Evolutionary conservation across 2,888 invertebrate genomes (phyloP).

Genomic region (Rhorus exstirpatorius): DNA sequence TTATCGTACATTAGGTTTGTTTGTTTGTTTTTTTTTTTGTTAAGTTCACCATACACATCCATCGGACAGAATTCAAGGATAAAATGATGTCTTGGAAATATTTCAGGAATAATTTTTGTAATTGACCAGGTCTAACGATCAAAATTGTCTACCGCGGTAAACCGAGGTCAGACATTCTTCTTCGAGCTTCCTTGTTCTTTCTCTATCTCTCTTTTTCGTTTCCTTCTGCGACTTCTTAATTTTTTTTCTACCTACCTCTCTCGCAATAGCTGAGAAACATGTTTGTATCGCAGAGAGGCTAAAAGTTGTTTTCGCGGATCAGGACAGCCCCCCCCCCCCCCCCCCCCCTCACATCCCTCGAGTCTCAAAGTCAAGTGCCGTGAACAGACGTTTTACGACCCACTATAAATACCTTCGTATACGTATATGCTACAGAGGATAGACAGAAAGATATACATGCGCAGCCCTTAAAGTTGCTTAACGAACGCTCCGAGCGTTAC

Average conservation of each 20-base stretch:
- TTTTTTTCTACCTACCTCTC: slow-evolving; percentile 4
- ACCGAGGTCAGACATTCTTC: slow-evolving; percentile 16
- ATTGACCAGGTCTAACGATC: too few species aligned
- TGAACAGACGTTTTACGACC: slow-evolving; percentile 72
- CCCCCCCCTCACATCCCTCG: slow-evolving; percentile 5
- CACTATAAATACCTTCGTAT: slow-evolving; percentile 70
- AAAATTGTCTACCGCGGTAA: too few species aligned
- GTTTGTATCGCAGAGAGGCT: slow-evolving; percentile 23
- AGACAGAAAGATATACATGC: slow-evolving; percentile 12
- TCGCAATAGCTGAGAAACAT: slow-evolving; percentile 6
- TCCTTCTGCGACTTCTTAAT: slow-evolving; percentile 6
- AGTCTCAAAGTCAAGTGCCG: slow-evolving; percentile 69
- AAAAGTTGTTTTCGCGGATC: slow-evolving; percentile 46
- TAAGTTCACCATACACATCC: too few species aligned
- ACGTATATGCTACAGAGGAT: slow-evolving; percentile 45
- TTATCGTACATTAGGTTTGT: background rate
- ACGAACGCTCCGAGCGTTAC: slow-evolving; percentile 65
- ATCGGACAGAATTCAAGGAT: too few species aligned
- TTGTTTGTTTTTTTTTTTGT: too few species aligned
- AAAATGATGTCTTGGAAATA: too few species aligned
- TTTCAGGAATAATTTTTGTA: too few species aligned
- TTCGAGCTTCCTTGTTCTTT: slow-evolving; percentile 35
- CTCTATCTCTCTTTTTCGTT: background rate
- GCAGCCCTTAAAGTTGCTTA: slow-evolving; percentile 65
- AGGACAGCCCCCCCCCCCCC: slow-evolving; percentile 29